phyloP scores from a whole-genome alignment of 2,113 vertebrate genomes.

The Xiphias gladius region DNA sequence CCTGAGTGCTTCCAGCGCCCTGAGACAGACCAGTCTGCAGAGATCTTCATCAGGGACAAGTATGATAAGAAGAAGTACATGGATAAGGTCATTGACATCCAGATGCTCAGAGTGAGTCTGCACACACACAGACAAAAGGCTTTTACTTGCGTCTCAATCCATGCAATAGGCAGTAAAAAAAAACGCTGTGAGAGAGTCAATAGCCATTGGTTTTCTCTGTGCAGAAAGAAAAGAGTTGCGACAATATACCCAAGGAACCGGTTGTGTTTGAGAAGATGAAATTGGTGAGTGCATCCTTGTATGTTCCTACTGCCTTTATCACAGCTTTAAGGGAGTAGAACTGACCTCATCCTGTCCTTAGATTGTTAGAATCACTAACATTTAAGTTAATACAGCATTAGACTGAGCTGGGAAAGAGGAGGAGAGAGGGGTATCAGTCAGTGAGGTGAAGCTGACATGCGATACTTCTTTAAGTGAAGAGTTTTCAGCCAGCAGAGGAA shows the following conservation, averaged over 20 bases:
- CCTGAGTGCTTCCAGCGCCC: conserved; percentile 95
- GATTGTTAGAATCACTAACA: background rate
- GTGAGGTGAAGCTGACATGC: background rate
- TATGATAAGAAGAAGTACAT: conserved; percentile 99
- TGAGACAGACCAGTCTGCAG: conserved; percentile 95
- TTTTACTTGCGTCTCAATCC: background rate
- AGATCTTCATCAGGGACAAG: conserved; percentile 97
- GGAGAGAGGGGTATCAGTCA: background rate
- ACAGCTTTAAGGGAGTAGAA: background rate
- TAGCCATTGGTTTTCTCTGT: conserved; percentile 8
- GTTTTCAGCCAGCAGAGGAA: background rate
- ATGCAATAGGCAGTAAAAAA: background rate
- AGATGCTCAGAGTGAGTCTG: conserved; percentile 88
- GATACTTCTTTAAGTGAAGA: too few species aligned
- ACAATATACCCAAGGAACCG: conserved; percentile 89
- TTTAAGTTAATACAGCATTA: too few species aligned
- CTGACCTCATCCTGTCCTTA: background rate
- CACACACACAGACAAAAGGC: background rate
- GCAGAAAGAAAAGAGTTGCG: conserved; percentile 93
- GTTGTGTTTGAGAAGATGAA: conserved; percentile 98
- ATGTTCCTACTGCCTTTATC: background rate
- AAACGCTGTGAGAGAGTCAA: background rate
- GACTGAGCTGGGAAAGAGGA: background rate
- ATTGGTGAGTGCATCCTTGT: conserved; percentile 83
- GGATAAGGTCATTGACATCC: conserved; percentile 95